Percentiles rank a stretch among this genome's conserved stretches.
Conservation (phyloP, 2,797 vertebrate genomes). For the Gallinago solitaria region DNA sequence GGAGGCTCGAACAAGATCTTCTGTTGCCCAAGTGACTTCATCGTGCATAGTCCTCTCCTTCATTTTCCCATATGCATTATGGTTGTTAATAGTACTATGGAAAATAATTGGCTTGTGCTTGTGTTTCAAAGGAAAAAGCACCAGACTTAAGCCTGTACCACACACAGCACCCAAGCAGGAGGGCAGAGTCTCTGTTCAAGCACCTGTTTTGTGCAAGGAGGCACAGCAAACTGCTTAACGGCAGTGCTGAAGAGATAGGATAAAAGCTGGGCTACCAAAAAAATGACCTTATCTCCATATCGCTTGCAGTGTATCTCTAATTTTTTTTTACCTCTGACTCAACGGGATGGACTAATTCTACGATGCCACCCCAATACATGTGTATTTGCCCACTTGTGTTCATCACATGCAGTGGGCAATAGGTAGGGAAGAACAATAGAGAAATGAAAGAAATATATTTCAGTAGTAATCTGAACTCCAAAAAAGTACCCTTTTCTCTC, state of each 20-base stretch:
- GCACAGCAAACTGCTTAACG: neutral
- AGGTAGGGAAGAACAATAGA: neutral
- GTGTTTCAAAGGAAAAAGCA: neutral
- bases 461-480: neutral
- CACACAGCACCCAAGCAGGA: neutral
- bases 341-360: neutral
- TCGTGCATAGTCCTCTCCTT: neutral
- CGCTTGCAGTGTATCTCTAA: neutral
- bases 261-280: neutral
- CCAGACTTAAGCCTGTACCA: neutral
- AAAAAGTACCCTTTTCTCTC: neutral
- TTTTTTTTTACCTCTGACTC: neutral
- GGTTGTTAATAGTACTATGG: neutral
- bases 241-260: neutral
- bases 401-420: neutral
- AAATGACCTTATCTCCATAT: neutral
- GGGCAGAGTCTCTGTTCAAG: neutral
- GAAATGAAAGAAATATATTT: neutral
- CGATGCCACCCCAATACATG: rapidly evolving
- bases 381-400: neutral
- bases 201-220: neutral
- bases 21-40: neutral
- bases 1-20: neutral
- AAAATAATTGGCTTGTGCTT: neutral
- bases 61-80: neutral